These are phyloP conservation scores for Syrmaticus mikado DNA, from an alignment of 2,113 vertebrate genomes.

Conservation along the genomic window DNA sequence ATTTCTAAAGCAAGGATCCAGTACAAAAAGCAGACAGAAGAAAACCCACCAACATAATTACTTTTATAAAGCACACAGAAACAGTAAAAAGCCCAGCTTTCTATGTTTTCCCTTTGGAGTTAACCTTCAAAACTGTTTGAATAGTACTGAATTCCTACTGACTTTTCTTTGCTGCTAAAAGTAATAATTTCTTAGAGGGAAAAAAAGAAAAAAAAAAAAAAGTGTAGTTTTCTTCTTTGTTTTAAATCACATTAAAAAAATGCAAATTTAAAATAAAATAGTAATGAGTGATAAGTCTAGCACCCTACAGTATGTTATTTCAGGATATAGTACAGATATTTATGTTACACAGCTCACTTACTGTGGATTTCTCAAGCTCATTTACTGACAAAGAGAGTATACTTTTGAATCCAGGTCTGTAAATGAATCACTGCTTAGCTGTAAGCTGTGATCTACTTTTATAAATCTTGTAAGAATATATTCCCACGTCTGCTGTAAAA, in stretches of 20 bases:
- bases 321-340: not conserved
- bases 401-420: slow-evolving; percentile 3
- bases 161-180: not conserved
- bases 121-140: not conserved
- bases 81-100: not conserved
- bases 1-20: not conserved
- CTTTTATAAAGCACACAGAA: not conserved
- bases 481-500: not conserved
- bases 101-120: not conserved
- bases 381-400: slow-evolving; percentile 30
- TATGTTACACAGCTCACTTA: slow-evolving; percentile 27
- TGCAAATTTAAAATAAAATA: not conserved
- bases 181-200: not conserved
- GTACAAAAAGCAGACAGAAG: not conserved
- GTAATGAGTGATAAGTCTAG: not conserved
- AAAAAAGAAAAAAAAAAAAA: not conserved
- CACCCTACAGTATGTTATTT: not conserved
- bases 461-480: slow-evolving; percentile 1
- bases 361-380: slow-evolving; percentile 23
- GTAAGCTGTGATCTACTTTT: slow-evolving; percentile 25
- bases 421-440: slow-evolving; percentile 14
- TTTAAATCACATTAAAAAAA: not conserved
- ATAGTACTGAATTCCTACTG: not conserved
- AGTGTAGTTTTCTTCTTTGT: not conserved
- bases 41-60: not conserved